phyloP scores from a whole-genome alignment of 2,113 vertebrate species.

The Peromyscus polionotus region DNA sequence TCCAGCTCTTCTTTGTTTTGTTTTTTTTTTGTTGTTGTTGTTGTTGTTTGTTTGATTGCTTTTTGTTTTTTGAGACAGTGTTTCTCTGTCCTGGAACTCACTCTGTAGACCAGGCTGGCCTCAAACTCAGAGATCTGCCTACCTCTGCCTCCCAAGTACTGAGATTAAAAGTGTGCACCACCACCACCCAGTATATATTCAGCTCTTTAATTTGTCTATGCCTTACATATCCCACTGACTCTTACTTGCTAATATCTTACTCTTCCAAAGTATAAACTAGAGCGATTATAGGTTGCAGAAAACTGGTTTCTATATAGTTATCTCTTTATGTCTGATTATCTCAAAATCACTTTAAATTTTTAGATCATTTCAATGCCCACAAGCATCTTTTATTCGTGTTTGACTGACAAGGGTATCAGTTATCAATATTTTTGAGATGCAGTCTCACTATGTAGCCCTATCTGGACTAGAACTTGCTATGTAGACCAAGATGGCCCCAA shows the following conservation, averaged over 20 bases:
- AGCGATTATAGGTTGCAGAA: neutral
- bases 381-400: neutral
- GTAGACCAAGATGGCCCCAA: neutral
- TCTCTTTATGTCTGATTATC: conserved; percentile 14
- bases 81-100: neutral
- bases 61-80: neutral
- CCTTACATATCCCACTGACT: neutral
- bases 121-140: neutral
- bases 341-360: neutral
- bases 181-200: neutral
- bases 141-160: neutral
- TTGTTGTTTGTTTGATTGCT: neutral
- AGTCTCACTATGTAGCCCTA: neutral
- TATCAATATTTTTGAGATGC: neutral
- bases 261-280: neutral
- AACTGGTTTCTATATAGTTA: conserved; percentile 1
- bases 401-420: neutral
- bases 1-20: neutral
- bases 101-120: neutral
- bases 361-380: neutral
- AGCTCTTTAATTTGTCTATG: neutral
- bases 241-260: neutral
- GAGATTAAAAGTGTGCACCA: neutral
- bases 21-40: neutral
- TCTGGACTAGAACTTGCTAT: neutral